A percentile compares a stretch with the other conserved stretches of the same genome.
These are phyloP conservation scores for Argyresthia goedartella DNA, from an alignment of 2,888 invertebrate genomes.

Conservation along the genomic window DNA sequence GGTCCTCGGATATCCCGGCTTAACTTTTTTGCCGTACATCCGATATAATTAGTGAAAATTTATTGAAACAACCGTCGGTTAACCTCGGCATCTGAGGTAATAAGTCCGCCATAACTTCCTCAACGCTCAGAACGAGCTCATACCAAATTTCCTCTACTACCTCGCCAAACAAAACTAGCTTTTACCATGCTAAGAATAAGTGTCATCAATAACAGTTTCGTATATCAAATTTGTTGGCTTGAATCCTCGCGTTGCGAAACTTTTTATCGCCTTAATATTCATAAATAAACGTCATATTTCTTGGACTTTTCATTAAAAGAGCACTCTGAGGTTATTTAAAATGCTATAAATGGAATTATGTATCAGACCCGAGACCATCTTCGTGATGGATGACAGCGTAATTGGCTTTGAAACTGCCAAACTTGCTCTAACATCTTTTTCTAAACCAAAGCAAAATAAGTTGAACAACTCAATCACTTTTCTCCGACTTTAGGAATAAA, in stretches of 20 bases:
- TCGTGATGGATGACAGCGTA: neutral
- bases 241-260: conserved; percentile 1
- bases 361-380: neutral
- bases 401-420: too few relatives aligned
- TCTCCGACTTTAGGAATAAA: too few relatives aligned
- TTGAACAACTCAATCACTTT: too few relatives aligned
- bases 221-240: neutral
- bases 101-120: neutral
- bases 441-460: too few relatives aligned
- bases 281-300: conserved; percentile 9
- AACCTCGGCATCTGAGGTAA: neutral
- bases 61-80: neutral
- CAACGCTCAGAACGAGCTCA: neutral
- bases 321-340: conserved; percentile 3
- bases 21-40: neutral
- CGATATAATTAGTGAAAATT: neutral
- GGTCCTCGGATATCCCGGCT: too few relatives aligned
- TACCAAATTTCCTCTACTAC: neutral
- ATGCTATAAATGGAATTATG: neutral
- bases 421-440: too few relatives aligned
- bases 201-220: neutral
- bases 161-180: neutral
- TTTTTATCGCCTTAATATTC: conserved; percentile 10
- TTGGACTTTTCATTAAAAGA: conserved; percentile 1
- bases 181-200: neutral